Percentiles rank a stretch among this genome's conserved stretches.
Evolutionary conservation across 1,140 invertebrate genomes (phyloP).

Genomic region (Lepidurus apus): DNA sequence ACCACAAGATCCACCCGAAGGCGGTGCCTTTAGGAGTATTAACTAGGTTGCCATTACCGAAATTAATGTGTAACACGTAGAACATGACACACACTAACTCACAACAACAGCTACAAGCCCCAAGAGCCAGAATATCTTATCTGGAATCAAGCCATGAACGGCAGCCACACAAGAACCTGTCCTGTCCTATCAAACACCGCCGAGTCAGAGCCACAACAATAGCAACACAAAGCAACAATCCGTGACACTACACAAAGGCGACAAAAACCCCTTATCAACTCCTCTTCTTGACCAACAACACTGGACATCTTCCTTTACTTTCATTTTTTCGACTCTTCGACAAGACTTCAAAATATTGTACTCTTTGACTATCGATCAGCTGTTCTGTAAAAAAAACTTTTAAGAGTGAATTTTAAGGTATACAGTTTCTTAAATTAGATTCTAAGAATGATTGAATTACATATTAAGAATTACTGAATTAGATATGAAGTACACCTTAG

Average conservation of each 20-base stretch:
- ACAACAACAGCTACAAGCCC: not conserved
- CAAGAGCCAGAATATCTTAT: not conserved
- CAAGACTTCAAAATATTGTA: not conserved
- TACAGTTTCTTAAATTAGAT: no score
- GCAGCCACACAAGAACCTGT: not conserved
- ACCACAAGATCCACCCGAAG: not conserved
- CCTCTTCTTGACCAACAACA: not conserved
- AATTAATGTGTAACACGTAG: not conserved
- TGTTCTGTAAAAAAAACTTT: no score
- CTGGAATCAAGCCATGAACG: not conserved
- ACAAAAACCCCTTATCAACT: not conserved
- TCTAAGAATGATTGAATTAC: no score
- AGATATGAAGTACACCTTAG: no score
- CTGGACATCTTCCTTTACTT: not conserved
- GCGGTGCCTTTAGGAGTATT: not conserved
- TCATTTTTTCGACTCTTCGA: not conserved
- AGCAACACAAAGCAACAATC: not conserved
- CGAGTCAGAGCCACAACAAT: not conserved
- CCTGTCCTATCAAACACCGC: not conserved
- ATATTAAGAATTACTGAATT: no score
- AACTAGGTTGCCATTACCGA: constrained; percentile 3
- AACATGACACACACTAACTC: constrained; percentile 4
- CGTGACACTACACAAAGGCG: not conserved
- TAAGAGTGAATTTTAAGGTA: no score
- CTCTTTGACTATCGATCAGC: not conserved